Conservation (phyloP, 2,113 vertebrate genomes). For the Otis tarda region DNA sequence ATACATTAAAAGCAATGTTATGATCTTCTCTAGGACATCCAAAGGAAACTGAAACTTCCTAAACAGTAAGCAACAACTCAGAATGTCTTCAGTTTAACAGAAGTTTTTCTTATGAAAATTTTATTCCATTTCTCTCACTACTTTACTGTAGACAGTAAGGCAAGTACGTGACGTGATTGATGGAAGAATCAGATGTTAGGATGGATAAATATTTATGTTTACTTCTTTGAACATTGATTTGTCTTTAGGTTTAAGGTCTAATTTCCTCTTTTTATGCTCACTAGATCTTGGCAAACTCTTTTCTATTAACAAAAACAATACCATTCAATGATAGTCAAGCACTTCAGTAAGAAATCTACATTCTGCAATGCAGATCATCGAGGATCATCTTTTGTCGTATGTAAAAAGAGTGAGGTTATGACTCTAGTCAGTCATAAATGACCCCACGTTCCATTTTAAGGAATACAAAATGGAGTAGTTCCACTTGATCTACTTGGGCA, state of each 20-base stretch:
- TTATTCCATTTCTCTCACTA: neutral
- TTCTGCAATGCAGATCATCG: neutral
- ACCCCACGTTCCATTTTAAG: neutral
- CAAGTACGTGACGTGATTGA: neutral
- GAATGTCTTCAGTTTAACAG: neutral
- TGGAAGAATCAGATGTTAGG: neutral
- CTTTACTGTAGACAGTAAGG: neutral
- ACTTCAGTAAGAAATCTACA: neutral
- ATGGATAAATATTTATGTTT: neutral
- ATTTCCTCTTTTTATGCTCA: neutral
- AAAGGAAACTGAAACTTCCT: neutral
- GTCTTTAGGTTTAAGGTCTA: neutral
- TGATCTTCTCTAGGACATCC: neutral
- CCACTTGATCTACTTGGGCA: neutral
- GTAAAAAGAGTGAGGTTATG: neutral
- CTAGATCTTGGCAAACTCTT: neutral
- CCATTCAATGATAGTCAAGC: neutral
- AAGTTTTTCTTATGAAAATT: neutral
- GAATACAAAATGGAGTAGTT: neutral
- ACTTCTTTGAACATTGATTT: neutral
- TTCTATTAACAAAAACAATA: neutral
- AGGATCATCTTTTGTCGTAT: neutral
- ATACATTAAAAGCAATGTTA: neutral
- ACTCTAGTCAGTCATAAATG: neutral
- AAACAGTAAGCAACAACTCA: neutral